Conservation (phyloP, 1,140 invertebrate species). For the Lamellibrachia luymesi region DNA sequence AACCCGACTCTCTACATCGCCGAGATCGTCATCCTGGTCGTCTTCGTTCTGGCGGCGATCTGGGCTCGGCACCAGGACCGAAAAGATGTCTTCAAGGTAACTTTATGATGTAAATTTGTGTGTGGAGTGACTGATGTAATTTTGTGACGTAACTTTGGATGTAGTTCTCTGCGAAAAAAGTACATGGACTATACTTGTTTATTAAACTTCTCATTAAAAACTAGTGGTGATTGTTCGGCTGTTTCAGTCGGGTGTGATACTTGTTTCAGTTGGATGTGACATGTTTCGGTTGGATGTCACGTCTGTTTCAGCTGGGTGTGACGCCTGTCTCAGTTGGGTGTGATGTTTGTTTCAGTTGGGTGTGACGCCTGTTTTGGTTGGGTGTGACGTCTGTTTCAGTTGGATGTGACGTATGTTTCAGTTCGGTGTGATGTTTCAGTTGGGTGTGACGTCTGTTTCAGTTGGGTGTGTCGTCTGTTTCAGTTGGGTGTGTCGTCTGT, state of each 20-base stretch:
- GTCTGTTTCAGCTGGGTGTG: no score
- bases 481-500: slow-evolving; percentile 58
- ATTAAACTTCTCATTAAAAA: background rate
- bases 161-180: background rate
- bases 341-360: slow-evolving; percentile 21
- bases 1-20: slow-evolving; percentile 63
- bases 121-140: background rate
- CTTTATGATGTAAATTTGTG: background rate
- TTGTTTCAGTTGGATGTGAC: no score
- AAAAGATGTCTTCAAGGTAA: slow-evolving; percentile 58
- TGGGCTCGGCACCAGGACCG: slow-evolving; percentile 60
- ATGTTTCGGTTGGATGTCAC: no score
- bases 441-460: slow-evolving; percentile 22
- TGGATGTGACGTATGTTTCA: slow-evolving; percentile 58
- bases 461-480: slow-evolving; percentile 25
- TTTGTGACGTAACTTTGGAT: background rate
- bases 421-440: slow-evolving; percentile 52
- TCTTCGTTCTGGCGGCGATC: slow-evolving; percentile 58
- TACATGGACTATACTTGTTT: background rate
- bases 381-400: slow-evolving; percentile 57
- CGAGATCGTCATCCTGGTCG: slow-evolving; percentile 56
- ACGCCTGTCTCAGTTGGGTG: no score
- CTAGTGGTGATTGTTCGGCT: background rate
- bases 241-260: background rate
- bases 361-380: slow-evolving; percentile 32